Evolutionary conservation across 1,140 invertebrate genomes (phyloP).

Genomic region (Drosophila lacteicornis): DNA sequence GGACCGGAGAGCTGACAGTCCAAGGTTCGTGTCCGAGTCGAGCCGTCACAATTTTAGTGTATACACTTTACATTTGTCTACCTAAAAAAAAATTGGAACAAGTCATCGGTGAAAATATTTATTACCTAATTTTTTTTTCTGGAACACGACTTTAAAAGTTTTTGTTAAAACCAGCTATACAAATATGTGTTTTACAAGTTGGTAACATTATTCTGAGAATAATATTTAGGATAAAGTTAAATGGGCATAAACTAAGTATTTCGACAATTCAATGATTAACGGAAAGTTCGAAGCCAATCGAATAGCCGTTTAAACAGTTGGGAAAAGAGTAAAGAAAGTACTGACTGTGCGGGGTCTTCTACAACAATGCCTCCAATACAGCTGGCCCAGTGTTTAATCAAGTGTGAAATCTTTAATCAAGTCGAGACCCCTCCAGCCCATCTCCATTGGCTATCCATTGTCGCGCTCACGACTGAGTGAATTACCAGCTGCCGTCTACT

Average conservation of each 20-base stretch:
- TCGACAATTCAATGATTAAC: neutral
- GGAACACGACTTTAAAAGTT: no score
- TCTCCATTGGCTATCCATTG: conserved; percentile 4
- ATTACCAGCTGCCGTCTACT: conserved; percentile 50
- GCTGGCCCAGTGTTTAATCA: conserved; percentile 63
- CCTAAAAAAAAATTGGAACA: no score
- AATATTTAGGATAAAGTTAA: neutral
- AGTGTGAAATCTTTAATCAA: conserved; percentile 80
- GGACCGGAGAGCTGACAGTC: no score
- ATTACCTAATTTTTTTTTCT: no score
- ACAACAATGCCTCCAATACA: conserved; percentile 17
- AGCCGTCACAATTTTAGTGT: no score
- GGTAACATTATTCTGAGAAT: no score
- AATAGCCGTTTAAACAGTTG: conserved; percentile 8
- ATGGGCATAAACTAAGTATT: neutral
- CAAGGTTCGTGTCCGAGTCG: no score
- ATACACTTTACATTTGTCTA: no score
- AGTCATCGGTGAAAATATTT: no score
- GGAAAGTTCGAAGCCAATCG: neutral
- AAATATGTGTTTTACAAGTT: no score
- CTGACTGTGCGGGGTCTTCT: neutral
- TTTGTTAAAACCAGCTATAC: no score
- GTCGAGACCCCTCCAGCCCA: conserved; percentile 10
- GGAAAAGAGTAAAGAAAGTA: conserved; percentile 11
- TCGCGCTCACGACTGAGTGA: conserved; percentile 42